These are phyloP conservation scores for Lagorchestes hirsutus DNA, from an alignment of 2,797 vertebrate species.

Conservation along the genomic window DNA sequence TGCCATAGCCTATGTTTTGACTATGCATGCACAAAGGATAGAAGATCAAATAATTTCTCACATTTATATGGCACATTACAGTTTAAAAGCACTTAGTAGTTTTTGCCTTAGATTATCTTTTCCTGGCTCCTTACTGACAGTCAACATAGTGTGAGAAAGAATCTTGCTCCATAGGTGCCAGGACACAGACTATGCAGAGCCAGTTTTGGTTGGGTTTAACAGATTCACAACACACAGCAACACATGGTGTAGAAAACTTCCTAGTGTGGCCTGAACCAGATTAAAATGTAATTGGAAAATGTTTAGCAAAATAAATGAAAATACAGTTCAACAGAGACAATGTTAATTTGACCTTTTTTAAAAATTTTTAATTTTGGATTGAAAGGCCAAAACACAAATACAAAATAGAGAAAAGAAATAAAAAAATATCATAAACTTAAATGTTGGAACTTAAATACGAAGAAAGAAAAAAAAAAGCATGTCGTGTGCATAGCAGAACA, in stretches of 20 bases:
- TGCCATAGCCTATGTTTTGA: conserved; percentile 14
- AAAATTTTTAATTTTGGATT: not conserved
- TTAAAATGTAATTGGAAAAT: not conserved
- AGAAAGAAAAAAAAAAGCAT: no score
- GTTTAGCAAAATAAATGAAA: not conserved
- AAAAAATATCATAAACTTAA: no score
- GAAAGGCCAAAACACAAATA: no score
- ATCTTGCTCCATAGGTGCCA: not conserved
- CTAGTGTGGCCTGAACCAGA: not conserved
- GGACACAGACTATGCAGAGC: conserved; percentile 1
- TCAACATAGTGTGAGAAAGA: not conserved
- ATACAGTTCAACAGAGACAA: not conserved
- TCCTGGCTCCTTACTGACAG: not conserved
- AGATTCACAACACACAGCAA: not conserved
- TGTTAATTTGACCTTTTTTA: not conserved
- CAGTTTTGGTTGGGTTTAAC: not conserved
- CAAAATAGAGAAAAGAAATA: no score
- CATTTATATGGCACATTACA: not conserved
- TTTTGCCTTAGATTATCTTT: not conserved
- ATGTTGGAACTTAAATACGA: no score
- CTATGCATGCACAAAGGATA: not conserved
- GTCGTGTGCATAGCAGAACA: no score
- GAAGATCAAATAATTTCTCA: not conserved
- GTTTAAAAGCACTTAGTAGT: not conserved
- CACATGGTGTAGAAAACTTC: not conserved